These are phyloP conservation scores for Tenualosa thibaudeaui DNA, from an alignment of 2,797 vertebrate genomes.

Conservation along the genomic window DNA sequence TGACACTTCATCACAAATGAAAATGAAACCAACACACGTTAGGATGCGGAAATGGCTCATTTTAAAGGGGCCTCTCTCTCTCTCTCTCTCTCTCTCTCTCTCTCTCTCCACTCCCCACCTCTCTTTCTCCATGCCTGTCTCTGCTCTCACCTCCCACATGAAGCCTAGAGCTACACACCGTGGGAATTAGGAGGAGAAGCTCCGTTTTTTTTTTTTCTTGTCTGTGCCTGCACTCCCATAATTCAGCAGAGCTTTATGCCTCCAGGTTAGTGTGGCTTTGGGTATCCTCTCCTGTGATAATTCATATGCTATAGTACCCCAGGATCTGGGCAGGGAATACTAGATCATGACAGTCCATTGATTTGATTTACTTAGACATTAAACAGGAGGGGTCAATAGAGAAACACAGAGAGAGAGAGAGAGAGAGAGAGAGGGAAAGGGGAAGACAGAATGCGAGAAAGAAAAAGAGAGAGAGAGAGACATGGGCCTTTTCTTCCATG, in stretches of 20 bases:
- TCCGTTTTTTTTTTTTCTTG: background rate
- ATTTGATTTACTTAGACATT: conserved; percentile 66
- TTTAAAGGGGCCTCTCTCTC: background rate
- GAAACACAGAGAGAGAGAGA: background rate
- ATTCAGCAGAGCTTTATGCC: background rate
- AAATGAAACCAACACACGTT: conserved; percentile 20
- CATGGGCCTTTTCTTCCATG: conserved; percentile 52
- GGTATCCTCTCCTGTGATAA: conserved; percentile 52
- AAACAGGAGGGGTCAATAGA: conserved; percentile 56
- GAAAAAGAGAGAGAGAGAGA: background rate
- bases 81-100: background rate
- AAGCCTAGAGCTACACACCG: background rate
- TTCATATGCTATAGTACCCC: conserved; percentile 39
- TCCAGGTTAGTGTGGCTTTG: conserved; percentile 11
- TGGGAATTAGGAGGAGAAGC: background rate
- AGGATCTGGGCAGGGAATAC: conserved; percentile 51
- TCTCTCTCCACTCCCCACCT: background rate
- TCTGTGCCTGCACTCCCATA: background rate
- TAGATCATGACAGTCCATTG: conserved; percentile 60
- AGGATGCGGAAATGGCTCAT: conserved; percentile 14
- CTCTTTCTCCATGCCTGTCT: conserved; percentile 1
- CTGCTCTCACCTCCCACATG: conserved; percentile 1
- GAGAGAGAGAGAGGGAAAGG: background rate
- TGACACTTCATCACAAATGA: conserved; percentile 19
- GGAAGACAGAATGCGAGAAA: conserved; percentile 38